Evolutionary conservation across 1,140 invertebrate genomes (phyloP).

Genomic region (Drosophila tsacasi): DNA sequence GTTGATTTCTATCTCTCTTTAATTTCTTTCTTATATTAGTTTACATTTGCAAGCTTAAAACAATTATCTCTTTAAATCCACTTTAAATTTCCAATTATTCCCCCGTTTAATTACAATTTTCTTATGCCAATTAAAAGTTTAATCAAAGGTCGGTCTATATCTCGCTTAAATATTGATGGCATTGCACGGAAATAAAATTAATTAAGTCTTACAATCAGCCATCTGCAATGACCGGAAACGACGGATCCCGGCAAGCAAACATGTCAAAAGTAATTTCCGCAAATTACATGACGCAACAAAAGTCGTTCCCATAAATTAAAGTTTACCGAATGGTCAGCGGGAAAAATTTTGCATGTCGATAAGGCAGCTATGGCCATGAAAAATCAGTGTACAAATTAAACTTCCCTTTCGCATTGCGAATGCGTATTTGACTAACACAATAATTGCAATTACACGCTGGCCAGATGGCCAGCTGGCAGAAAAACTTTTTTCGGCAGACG

Average conservation of each 20-base stretch:
- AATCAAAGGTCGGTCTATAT: constrained; percentile 19
- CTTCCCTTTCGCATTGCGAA: constrained; percentile 29
- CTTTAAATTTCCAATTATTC: not conserved
- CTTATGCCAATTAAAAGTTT: constrained; percentile 35
- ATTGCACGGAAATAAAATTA: constrained; percentile 62
- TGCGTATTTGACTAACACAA: constrained; percentile 72
- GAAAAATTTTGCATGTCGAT: constrained; percentile 29
- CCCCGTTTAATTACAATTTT: constrained; percentile 10
- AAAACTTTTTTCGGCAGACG: constrained; percentile 34
- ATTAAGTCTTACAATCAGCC: constrained; percentile 70
- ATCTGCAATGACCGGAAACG: constrained; percentile 49
- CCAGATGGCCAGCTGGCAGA: constrained; percentile 51
- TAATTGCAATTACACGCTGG: constrained; percentile 72
- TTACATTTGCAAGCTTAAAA: too few relatives aligned
- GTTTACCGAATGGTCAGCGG: constrained; percentile 52
- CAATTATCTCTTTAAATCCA: not conserved
- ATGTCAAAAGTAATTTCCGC: constrained; percentile 76
- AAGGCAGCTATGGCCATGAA: not conserved
- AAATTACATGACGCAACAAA: constrained; percentile 64
- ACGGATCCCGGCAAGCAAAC: constrained; percentile 33
- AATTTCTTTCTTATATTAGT: not conserved
- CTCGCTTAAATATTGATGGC: constrained; percentile 72
- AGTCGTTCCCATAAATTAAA: constrained; percentile 68
- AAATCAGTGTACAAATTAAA: constrained; percentile 37
- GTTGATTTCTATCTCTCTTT: not conserved